phyloP scores from a whole-genome alignment of 1,140 invertebrate genomes.

The Apis mellifera region DNA sequence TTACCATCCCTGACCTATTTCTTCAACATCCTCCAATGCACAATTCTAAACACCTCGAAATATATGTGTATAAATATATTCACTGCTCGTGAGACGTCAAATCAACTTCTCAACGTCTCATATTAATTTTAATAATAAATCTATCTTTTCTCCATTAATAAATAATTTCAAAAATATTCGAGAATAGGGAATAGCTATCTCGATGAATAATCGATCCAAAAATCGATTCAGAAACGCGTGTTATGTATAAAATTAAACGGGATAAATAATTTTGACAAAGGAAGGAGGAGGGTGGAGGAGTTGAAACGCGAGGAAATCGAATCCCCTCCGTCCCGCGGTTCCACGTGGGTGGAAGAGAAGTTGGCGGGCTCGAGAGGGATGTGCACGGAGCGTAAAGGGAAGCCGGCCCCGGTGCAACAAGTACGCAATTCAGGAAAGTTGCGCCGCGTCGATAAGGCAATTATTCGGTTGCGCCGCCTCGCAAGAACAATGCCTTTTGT shows the following conservation, averaged over 20 bases:
- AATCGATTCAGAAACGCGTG: too few relatives aligned
- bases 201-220: too few relatives aligned
- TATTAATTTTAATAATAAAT: too few relatives aligned
- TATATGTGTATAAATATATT: too few relatives aligned
- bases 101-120: too few relatives aligned
- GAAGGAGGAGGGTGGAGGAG: neutral
- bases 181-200: too few relatives aligned
- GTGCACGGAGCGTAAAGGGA: slow-evolving; percentile 38
- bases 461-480: slow-evolving; percentile 60
- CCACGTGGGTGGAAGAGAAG: slow-evolving; percentile 48
- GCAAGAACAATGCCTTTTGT: slow-evolving; percentile 65
- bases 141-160: too few relatives aligned
- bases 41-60: too few relatives aligned
- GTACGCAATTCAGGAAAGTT: slow-evolving; percentile 68
- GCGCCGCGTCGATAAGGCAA: slow-evolving; percentile 65
- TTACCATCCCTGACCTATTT: slow-evolving; percentile 25
- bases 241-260: too few relatives aligned
- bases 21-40: neutral
- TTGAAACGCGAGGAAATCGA: slow-evolving; percentile 61
- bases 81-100: too few relatives aligned
- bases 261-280: too few relatives aligned
- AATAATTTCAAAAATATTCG: too few relatives aligned
- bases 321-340: slow-evolving; percentile 39
- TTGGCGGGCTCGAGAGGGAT: slow-evolving; percentile 31
- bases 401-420: slow-evolving; percentile 55